Percentiles rank a stretch among this genome's conserved stretches.
phyloP scores from a whole-genome alignment of 2,113 vertebrate genomes.

The Fulmarus glacialis region DNA sequence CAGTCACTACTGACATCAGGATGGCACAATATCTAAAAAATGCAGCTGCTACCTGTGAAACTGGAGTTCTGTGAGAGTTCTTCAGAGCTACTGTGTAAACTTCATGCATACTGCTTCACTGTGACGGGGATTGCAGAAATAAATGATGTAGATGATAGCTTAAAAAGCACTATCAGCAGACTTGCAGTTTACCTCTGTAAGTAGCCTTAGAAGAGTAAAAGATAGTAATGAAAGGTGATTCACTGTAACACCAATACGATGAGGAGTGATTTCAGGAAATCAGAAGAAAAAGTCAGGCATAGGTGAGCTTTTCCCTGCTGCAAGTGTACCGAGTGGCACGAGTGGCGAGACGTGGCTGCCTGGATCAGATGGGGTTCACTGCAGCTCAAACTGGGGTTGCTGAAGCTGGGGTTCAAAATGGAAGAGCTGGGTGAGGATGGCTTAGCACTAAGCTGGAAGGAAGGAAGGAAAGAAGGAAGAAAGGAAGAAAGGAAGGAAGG shows the following conservation, averaged over 20 bases:
- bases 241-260: background rate
- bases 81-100: background rate
- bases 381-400: background rate
- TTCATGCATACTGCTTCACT: background rate
- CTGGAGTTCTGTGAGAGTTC: background rate
- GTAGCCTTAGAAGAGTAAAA: background rate
- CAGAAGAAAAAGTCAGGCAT: background rate
- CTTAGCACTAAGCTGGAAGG: background rate
- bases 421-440: background rate
- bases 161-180: background rate
- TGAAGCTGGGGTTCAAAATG: background rate
- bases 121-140: background rate
- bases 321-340: background rate
- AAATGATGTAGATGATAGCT: background rate
- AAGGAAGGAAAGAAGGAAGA: background rate
- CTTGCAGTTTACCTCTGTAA: background rate
- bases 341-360: accelerated
- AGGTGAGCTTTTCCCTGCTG: background rate
- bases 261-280: background rate
- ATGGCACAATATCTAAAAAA: background rate
- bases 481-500: no score
- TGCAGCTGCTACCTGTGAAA: background rate
- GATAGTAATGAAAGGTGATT: background rate
- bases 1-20: background rate
- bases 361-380: background rate